Conservation (phyloP, 2,797 vertebrate species). For the Spondyliosoma cantharus region DNA sequence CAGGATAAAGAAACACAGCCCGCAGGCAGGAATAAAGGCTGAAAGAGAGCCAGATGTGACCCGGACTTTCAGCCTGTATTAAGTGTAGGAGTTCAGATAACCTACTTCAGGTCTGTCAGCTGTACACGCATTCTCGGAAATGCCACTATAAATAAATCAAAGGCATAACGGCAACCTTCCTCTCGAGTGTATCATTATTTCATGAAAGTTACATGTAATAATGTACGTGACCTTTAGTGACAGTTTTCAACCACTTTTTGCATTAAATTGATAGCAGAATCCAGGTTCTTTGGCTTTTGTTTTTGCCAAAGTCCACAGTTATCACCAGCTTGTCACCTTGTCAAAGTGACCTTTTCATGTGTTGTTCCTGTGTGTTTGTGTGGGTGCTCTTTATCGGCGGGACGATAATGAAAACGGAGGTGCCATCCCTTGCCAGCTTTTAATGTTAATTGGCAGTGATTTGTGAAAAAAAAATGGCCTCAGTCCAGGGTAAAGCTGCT, state of each 20-base stretch:
- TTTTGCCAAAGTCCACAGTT: constrained; percentile 62
- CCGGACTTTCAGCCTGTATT: constrained; percentile 71
- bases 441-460: constrained; percentile 75
- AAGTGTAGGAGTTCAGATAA: constrained; percentile 67
- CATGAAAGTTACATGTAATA: constrained; percentile 39
- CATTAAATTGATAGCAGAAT: constrained; percentile 12
- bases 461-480: constrained; percentile 53
- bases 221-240: constrained; percentile 12
- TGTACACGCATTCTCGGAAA: constrained; percentile 64
- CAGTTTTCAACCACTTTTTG: background rate
- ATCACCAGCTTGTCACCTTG: constrained; percentile 62
- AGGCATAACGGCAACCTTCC: constrained; percentile 35
- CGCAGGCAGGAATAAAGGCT: constrained; percentile 62
- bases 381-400: constrained; percentile 52
- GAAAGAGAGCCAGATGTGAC: constrained; percentile 74
- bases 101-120: constrained; percentile 77
- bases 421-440: constrained; percentile 67
- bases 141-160: constrained; percentile 70
- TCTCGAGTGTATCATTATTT: constrained; percentile 53
- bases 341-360: constrained; percentile 73
- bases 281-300: constrained; percentile 26
- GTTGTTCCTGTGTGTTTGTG: constrained; percentile 59
- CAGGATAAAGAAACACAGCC: constrained; percentile 65
- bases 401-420: constrained; percentile 70
- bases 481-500: constrained; percentile 51